phyloP scores from a whole-genome alignment of 2,113 vertebrate species.

The Acanthochromis polyacanthus region DNA sequence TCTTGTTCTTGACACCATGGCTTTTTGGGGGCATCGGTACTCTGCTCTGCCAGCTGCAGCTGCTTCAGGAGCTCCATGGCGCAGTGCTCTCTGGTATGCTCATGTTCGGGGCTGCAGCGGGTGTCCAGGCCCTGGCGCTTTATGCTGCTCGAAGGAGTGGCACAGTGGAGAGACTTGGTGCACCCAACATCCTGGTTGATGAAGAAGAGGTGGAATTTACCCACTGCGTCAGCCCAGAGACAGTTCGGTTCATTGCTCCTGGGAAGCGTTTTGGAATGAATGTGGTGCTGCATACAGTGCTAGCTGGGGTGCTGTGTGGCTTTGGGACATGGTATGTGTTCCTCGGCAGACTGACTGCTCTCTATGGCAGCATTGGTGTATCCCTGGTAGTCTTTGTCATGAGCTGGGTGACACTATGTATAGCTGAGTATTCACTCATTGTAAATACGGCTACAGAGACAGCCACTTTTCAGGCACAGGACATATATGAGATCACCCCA shows the following conservation, averaged over 20 bases:
- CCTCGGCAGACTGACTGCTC: slow-evolving; percentile 88
- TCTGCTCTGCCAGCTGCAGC: slow-evolving; percentile 89
- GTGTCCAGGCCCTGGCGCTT: slow-evolving; percentile 88
- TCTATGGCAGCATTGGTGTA: slow-evolving; percentile 88
- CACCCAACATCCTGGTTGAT: slow-evolving; percentile 89
- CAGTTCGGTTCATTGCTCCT: slow-evolving; percentile 93
- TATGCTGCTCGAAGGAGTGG: slow-evolving; percentile 87
- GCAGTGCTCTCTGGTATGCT: slow-evolving; percentile 90
- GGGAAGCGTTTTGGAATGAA: slow-evolving; percentile 94
- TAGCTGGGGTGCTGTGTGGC: slow-evolving; percentile 92
- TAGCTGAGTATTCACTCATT: slow-evolving; percentile 95
- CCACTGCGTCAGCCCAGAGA: slow-evolving; percentile 92
- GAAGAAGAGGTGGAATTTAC: slow-evolving; percentile 98
- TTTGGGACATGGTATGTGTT: slow-evolving; percentile 97
- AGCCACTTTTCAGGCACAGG: slow-evolving; percentile 95
- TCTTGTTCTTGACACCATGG: slow-evolving; percentile 96
- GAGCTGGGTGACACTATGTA: slow-evolving; percentile 95
- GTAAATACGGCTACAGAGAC: slow-evolving; percentile 95
- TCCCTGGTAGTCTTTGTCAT: slow-evolving; percentile 90
- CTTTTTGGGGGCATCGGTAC: slow-evolving; percentile 92
- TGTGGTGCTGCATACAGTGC: slow-evolving; percentile 89
- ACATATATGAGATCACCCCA: slow-evolving; percentile 95
- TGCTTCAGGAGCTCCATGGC: slow-evolving; percentile 87
- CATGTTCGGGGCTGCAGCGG: slow-evolving; percentile 89
- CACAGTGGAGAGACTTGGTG: slow-evolving; percentile 89